Evolutionary conservation across 2,888 invertebrate species (phyloP).

Genomic region (Pristionchus fissidentatus): DNA sequence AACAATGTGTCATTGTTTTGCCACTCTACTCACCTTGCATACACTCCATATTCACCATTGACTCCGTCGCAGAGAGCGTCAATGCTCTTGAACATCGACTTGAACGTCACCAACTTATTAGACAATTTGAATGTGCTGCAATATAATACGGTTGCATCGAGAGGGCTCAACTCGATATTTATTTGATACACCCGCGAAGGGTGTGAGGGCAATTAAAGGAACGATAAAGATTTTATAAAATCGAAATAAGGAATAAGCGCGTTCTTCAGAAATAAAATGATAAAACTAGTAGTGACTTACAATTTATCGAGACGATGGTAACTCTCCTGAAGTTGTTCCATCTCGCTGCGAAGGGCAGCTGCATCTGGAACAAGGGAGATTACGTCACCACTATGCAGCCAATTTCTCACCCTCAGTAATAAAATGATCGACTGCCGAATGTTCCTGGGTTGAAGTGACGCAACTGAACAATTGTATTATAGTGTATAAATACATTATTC

Average conservation of each 20-base stretch:
- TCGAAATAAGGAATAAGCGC: too few relatives aligned
- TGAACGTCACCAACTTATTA: not conserved
- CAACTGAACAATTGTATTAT: too few relatives aligned
- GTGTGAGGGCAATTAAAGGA: not conserved
- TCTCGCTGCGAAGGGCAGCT: not conserved
- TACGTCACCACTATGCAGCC: not conserved
- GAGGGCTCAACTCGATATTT: too few relatives aligned
- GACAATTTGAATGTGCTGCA: conserved; percentile 32
- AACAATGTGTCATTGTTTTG: too few relatives aligned
- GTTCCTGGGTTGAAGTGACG: too few relatives aligned
- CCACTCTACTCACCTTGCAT: not conserved
- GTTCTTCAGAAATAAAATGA: too few relatives aligned
- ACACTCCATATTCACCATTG: not conserved
- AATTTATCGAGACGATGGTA: conserved; percentile 9
- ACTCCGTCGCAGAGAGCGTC: not conserved
- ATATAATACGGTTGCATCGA: too few relatives aligned
- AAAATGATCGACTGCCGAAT: not conserved
- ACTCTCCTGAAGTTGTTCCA: conserved; percentile 9
- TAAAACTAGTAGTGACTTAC: not conserved
- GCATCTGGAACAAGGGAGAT: not conserved
- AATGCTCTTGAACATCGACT: not conserved
- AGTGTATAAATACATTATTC: too few relatives aligned
- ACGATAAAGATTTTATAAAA: too few relatives aligned
- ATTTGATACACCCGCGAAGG: too few relatives aligned
- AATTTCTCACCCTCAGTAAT: not conserved